Conservation (phyloP, 1,140 invertebrate genomes). For the Paralvinella palmiformis region DNA sequence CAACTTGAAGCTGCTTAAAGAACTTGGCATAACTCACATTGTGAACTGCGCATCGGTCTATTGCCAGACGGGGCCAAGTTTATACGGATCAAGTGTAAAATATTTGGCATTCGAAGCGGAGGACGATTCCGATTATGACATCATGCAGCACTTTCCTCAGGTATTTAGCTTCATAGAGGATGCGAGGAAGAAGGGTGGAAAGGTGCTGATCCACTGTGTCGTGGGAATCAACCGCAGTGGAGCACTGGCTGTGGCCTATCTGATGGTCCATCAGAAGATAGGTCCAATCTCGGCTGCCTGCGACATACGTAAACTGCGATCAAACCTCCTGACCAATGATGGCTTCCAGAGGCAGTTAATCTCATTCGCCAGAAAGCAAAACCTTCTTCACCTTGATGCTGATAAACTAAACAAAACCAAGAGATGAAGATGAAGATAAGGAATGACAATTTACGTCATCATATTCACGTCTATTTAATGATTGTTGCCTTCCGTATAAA, state of each 20-base stretch:
- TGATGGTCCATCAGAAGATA: constrained; percentile 19
- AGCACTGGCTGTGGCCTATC: constrained; percentile 13
- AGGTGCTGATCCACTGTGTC: constrained; percentile 19
- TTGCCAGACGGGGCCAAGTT: constrained; percentile 2
- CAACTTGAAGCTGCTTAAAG: constrained; percentile 4
- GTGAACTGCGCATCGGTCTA: constrained; percentile 19
- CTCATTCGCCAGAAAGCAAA: constrained; percentile 13
- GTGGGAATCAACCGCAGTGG: constrained; percentile 22
- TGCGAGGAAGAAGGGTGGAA: constrained; percentile 11
- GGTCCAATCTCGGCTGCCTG: constrained; percentile 14
- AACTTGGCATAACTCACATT: constrained; percentile 18
- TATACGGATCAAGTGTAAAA: constrained; percentile 13
- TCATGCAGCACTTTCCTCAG: constrained; percentile 20
- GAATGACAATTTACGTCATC: too few relatives aligned
- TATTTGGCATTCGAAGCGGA: constrained; percentile 19
- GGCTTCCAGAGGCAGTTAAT: constrained; percentile 14
- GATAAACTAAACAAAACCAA: neutral
- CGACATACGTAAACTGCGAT: constrained; percentile 14
- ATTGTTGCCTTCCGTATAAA: too few relatives aligned
- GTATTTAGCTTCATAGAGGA: constrained; percentile 17
- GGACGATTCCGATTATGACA: constrained; percentile 14
- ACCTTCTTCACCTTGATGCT: constrained; percentile 15
- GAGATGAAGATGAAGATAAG: too few relatives aligned
- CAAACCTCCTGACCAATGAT: constrained; percentile 16
- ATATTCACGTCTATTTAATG: too few relatives aligned